Percentiles rank a stretch among this genome's conserved stretches.
Conservation (phyloP, 2,113 vertebrate species). For the Platysternon megacephalum region DNA sequence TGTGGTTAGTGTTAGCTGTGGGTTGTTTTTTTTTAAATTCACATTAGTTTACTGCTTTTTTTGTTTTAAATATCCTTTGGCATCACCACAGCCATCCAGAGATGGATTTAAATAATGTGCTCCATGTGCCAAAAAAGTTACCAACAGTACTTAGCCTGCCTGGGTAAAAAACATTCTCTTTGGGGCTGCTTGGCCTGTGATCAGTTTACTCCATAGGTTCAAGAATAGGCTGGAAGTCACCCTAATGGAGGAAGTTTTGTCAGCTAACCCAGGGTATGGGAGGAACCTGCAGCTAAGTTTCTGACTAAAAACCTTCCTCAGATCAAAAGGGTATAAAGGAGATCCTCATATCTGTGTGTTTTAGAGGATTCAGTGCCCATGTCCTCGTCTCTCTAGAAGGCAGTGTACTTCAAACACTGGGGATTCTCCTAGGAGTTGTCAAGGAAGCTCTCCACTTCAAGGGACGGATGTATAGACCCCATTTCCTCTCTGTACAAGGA, state of each 20-base stretch:
- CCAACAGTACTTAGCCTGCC: not conserved
- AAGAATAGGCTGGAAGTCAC: not conserved
- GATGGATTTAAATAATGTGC: not conserved
- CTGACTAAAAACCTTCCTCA: not conserved
- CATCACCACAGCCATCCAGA: accelerated
- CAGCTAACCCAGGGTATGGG: not conserved
- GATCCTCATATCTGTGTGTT: not conserved
- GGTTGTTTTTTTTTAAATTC: not conserved
- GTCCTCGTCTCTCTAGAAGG: not conserved
- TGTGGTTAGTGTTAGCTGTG: not conserved
- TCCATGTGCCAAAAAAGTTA: not conserved
- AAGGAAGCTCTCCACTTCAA: not conserved
- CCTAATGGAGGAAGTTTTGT: not conserved
- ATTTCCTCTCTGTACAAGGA: not conserved
- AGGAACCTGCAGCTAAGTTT: not conserved
- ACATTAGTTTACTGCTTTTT: not conserved
- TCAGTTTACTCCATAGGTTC: not conserved
- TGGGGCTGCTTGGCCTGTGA: not conserved
- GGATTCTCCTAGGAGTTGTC: not conserved
- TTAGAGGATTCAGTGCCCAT: not conserved
- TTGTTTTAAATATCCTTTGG: not conserved
- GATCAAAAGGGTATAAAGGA: not conserved
- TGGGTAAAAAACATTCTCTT: not conserved
- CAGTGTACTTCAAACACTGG: not conserved
- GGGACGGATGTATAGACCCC: not conserved